Percentiles rank a stretch among this genome's conserved stretches.
Evolutionary conservation across 1,140 invertebrate genomes (phyloP).

Genomic region (Psix sp.): DNA sequence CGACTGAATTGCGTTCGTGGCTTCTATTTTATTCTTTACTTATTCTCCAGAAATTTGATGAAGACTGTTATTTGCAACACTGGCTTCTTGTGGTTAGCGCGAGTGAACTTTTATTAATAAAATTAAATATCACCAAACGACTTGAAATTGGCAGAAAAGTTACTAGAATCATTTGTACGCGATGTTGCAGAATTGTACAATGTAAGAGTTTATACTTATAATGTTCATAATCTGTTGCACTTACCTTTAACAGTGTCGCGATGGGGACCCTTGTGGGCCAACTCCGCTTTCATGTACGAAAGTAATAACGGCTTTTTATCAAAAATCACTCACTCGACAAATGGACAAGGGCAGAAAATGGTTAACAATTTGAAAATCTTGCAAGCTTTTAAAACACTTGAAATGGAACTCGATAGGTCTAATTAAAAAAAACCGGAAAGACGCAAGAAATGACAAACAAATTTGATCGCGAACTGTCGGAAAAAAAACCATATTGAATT

Average conservation of each 20-base stretch:
- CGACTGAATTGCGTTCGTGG: conserved; percentile 44
- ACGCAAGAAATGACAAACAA: no score
- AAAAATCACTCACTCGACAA: conserved; percentile 20
- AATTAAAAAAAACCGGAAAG: no score
- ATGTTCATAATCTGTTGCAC: conserved; percentile 31
- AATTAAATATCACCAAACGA: conserved; percentile 25
- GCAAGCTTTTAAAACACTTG: conserved; percentile 13
- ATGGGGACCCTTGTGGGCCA: conserved; percentile 33
- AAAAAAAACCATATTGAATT: no score
- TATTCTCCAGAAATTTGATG: conserved; percentile 27
- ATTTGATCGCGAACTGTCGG: no score
- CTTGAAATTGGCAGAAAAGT: conserved; percentile 16
- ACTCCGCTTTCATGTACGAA: conserved; percentile 38
- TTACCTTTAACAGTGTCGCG: conserved; percentile 13
- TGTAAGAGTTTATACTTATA: conserved; percentile 23
- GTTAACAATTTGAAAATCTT: conserved; percentile 27
- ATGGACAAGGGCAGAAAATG: conserved; percentile 18
- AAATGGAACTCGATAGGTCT: conserved; percentile 13
- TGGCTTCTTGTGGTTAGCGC: conserved; percentile 22
- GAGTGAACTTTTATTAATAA: conserved; percentile 13
- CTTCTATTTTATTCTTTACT: conserved; percentile 56
- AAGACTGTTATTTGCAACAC: conserved; percentile 31
- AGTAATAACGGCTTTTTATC: conserved; percentile 30
- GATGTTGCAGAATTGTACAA: conserved; percentile 23
- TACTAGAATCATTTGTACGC: conserved; percentile 23